These are phyloP conservation scores for Sinodicranocentrus sp. DNA, from an alignment of 2,888 invertebrate genomes.

Conservation along the genomic window DNA sequence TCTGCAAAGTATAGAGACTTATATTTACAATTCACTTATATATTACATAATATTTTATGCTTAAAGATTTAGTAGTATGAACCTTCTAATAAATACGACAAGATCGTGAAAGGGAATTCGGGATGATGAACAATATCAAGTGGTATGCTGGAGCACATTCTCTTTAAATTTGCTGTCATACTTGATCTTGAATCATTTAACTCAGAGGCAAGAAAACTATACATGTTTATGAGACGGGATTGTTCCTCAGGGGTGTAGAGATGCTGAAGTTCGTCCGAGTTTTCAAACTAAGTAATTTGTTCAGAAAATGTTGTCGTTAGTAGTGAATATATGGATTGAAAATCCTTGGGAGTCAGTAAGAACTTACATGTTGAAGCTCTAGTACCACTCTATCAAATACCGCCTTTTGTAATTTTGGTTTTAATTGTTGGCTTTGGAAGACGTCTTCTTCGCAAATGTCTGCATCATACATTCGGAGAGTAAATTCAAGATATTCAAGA, in stretches of 20 bases:
- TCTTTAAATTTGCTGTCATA: slow-evolving; percentile 18
- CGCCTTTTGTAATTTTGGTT: slow-evolving; percentile 18
- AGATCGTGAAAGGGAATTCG: slow-evolving; percentile 49
- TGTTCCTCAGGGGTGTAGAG: slow-evolving; percentile 10
- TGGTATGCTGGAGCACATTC: neutral
- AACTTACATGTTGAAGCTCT: slow-evolving; percentile 40
- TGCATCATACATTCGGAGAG: slow-evolving; percentile 32
- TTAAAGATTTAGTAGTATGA: neutral
- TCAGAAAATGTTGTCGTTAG: neutral
- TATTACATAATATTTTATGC: too few relatives aligned
- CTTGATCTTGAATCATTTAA: slow-evolving; percentile 4
- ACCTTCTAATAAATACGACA: neutral
- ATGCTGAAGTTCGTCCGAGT: neutral
- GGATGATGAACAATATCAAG: slow-evolving; percentile 52
- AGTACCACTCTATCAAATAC: slow-evolving; percentile 1
- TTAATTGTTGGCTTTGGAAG: neutral
- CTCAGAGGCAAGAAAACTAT: neutral
- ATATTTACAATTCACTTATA: too few relatives aligned
- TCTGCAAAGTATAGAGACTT: too few relatives aligned
- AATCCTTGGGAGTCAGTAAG: neutral
- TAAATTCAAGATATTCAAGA: slow-evolving; percentile 54
- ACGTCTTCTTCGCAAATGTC: slow-evolving; percentile 40
- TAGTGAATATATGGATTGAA: neutral
- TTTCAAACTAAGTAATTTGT: slow-evolving; percentile 16
- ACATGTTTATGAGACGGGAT: slow-evolving; percentile 21